Percentiles rank a stretch among this genome's conserved stretches.
phyloP scores from a whole-genome alignment of 2,888 invertebrate genomes.

The Petrophora chlorosata region DNA sequence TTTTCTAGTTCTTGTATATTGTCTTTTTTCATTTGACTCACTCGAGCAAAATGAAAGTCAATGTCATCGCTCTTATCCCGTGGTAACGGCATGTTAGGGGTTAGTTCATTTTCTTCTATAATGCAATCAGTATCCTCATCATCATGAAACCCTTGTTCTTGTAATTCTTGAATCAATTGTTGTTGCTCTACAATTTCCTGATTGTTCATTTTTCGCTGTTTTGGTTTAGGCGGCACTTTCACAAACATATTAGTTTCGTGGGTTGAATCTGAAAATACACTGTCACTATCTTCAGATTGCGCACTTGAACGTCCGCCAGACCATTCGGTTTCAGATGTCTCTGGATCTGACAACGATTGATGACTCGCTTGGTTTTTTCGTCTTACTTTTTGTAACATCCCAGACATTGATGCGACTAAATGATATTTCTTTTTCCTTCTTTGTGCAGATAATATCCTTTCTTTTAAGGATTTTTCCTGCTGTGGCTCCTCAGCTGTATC shows the following conservation, averaged over 20 bases:
- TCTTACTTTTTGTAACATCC: constrained; percentile 93
- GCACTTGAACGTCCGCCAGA: constrained; percentile 86
- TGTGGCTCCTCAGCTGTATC: constrained; percentile 80
- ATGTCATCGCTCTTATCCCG: constrained; percentile 79
- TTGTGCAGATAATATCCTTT: constrained; percentile 75
- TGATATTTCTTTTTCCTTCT: constrained; percentile 91
- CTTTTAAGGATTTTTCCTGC: constrained; percentile 76
- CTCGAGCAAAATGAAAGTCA: constrained; percentile 80
- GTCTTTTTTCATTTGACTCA: constrained; percentile 80
- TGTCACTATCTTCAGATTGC: constrained; percentile 90
- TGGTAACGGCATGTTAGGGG: constrained; percentile 52
- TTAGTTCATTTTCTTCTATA: constrained; percentile 66
- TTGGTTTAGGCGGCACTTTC: constrained; percentile 81
- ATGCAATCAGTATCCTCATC: constrained; percentile 63
- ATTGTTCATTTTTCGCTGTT: constrained; percentile 73
- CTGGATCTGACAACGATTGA: constrained; percentile 89
- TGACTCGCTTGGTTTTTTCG: constrained; percentile 84
- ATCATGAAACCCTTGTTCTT: constrained; percentile 71
- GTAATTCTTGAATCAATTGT: constrained; percentile 75
- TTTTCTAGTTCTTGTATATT: constrained; percentile 78
- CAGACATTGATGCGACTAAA: constrained; percentile 92
- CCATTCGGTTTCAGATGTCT: constrained; percentile 90
- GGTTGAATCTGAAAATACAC: constrained; percentile 87
- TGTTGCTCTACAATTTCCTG: constrained; percentile 80
- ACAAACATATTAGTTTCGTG: constrained; percentile 86